A percentile compares a stretch with the other conserved stretches of the same genome.
phyloP scores from a whole-genome alignment of 2,797 vertebrate genomes.

The Anas bahamensis region DNA sequence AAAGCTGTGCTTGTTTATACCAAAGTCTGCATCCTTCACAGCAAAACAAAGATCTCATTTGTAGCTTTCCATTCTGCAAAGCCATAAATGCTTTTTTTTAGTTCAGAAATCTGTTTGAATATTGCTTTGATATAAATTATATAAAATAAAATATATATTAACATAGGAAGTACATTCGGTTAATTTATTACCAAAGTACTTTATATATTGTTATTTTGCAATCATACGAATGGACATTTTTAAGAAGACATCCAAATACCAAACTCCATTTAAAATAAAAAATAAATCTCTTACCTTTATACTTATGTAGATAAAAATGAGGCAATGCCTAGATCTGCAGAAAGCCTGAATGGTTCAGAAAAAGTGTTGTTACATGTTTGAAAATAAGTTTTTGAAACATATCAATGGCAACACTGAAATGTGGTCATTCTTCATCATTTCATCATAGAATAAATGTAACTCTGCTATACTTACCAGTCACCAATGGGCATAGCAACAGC shows the following conservation, averaged over 20 bases:
- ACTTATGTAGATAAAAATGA: not conserved
- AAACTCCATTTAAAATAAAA: not conserved
- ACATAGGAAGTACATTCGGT: not conserved
- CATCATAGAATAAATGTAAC: not conserved
- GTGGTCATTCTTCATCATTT: not conserved
- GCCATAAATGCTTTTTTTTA: not conserved
- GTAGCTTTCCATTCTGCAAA: not conserved
- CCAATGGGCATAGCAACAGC: not conserved
- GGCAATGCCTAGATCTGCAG: not conserved
- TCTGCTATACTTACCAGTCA: not conserved
- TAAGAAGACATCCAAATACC: not conserved
- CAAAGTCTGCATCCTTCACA: not conserved
- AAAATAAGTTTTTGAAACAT: constrained; percentile 13
- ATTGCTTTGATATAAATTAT: not conserved
- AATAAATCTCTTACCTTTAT: not conserved
- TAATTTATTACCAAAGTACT: not conserved
- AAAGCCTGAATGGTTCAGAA: not conserved
- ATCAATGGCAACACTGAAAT: not conserved
- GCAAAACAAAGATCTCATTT: not conserved
- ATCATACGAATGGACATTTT: not conserved
- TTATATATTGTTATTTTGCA: not conserved
- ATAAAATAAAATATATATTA: not conserved
- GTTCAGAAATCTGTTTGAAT: not conserved
- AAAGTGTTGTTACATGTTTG: not conserved
- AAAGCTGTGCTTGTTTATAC: not conserved